A percentile compares a stretch with the other conserved stretches of the same genome.
These are phyloP conservation scores for Agriopis marginaria DNA, from an alignment of 2,888 invertebrate species.

Conservation along the genomic window DNA sequence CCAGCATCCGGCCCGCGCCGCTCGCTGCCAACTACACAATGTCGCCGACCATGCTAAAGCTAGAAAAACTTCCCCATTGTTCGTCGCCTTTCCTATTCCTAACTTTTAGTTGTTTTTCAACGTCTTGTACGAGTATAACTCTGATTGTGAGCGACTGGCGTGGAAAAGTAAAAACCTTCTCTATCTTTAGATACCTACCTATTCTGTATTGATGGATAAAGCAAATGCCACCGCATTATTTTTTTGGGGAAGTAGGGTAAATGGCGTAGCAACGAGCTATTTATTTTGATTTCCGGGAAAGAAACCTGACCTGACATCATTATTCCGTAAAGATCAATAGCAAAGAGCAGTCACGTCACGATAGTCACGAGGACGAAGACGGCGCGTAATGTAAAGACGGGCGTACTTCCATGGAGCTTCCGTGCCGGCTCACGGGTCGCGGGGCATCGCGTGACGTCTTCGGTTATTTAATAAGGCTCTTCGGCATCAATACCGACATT, in stretches of 20 bases:
- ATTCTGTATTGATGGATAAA: constrained; percentile 21
- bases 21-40: constrained; percentile 72
- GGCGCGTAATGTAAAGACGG: constrained; percentile 42
- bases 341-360: constrained; percentile 54
- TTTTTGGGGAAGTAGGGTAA: constrained; percentile 16
- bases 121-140: constrained; percentile 52
- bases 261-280: constrained; percentile 30
- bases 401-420: constrained; percentile 36
- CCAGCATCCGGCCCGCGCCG: constrained; percentile 62
- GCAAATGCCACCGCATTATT: constrained; percentile 4
- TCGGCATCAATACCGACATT: constrained; percentile 51
- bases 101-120: constrained; percentile 71
- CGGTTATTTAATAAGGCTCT: constrained; percentile 70
- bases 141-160: constrained; percentile 55
- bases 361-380: constrained; percentile 42
- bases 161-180: constrained; percentile 44
- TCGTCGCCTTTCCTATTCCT: constrained; percentile 70
- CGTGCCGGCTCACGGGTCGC: constrained; percentile 59
- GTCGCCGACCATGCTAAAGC: constrained; percentile 70
- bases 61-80: constrained; percentile 75
- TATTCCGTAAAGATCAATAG: constrained; percentile 46
- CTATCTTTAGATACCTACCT: neutral
- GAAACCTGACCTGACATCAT: constrained; percentile 35
- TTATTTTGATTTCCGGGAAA: constrained; percentile 39
- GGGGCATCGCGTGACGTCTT: constrained; percentile 75